Base-by-base conservation (phyloP, 2,797 vertebrate species). In the Gymnothorax reevesii region DNA sequence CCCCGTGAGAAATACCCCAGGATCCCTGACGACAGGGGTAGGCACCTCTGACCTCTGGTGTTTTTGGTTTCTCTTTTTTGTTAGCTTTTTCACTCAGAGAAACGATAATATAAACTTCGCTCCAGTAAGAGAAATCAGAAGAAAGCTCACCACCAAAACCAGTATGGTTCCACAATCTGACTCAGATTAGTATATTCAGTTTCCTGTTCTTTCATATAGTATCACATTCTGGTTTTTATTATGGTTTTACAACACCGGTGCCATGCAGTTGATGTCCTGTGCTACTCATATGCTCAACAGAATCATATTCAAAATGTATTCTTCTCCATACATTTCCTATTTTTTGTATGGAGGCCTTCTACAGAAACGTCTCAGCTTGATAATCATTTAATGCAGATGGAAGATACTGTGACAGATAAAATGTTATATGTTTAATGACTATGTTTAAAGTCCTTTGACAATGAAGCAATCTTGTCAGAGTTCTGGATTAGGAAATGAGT, bases 1-100 rank as follows among this genome's bases (percentile, higher is more conserved):
- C 95, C 97, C 1, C 93, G 77, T 0, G 92, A 96, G 75, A 95
- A 90, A 86, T 98, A 97, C 88, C 94, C 92, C 85, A 90, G 91
- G n/a, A 96, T 96, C 89, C 95, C 89, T n/a, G 90, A 91, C 0
- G 94, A 94, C 89, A 95, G 95, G 93, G 98, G 98, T 99, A 92
- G 90, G 94, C 27, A 2, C 55, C 20, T 42, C 69, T 15, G 69
- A 75, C 66, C 27, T 59, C 83, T 59, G 27, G 2, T 33, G 4
- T 9, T 52, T 54, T 33, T 4, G 17, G 22, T 7, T 69, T 42
- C 6, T 84, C 15, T 7, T 52, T 42, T 33, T 54, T 69, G 8
- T 71, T 22, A 8, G 17, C 49, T 27, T 52, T 71, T 79, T 6
- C 62, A 86, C 62, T 13, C 59, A 57, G 42, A 27, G 80, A 7